Conservation (phyloP, 2,888 invertebrate species). For the Lithophane semibrunnea region DNA sequence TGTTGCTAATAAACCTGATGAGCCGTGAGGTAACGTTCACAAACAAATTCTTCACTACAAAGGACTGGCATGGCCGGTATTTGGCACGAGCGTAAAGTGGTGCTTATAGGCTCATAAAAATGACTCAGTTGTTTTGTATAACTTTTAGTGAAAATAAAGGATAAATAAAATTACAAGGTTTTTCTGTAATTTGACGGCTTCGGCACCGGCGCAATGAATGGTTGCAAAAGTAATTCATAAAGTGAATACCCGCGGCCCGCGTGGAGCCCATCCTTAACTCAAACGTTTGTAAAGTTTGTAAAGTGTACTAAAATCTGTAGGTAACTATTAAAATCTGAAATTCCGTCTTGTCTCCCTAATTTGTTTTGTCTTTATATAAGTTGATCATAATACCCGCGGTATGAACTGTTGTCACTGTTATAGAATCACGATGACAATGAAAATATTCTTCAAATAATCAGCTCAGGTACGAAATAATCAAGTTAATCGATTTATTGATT, state of each 20-base stretch:
- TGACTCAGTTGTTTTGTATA: background rate
- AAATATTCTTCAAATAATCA: conserved; percentile 19
- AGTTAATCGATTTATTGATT: conserved; percentile 20
- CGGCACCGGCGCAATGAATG: background rate
- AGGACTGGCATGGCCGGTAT: conserved; percentile 11
- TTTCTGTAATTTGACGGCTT: background rate
- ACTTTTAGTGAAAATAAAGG: background rate
- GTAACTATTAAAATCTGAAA: background rate
- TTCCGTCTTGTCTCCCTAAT: background rate
- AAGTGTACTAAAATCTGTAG: background rate
- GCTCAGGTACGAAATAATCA: conserved; percentile 21
- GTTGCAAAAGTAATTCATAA: background rate
- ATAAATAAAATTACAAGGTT: background rate
- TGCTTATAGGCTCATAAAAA: conserved; percentile 6
- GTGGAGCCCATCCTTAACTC: background rate
- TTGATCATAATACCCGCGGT: background rate
- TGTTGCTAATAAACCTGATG: conserved; percentile 33
- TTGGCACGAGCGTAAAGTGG: background rate
- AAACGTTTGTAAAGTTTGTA: background rate
- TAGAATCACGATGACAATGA: conserved; percentile 8
- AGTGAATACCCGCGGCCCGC: background rate
- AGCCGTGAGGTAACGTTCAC: conserved; percentile 18
- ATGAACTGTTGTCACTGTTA: background rate
- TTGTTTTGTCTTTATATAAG: background rate
- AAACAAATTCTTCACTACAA: conserved; percentile 36